Evolutionary conservation across 2,113 vertebrate genomes (phyloP).

Genomic region (Gopherus flavomarginatus): DNA sequence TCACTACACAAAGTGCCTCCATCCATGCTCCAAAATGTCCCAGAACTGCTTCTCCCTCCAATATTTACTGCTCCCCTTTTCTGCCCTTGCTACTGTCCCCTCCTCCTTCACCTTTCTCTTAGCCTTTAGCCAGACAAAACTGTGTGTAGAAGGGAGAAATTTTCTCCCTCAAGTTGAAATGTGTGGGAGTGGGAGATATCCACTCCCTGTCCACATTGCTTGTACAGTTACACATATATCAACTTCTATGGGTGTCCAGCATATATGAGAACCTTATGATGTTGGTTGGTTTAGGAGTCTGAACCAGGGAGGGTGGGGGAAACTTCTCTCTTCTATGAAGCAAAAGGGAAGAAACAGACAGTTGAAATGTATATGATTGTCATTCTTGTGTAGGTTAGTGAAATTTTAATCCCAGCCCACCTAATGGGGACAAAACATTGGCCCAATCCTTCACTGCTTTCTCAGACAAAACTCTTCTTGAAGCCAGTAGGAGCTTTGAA

Average conservation of each 20-base stretch:
- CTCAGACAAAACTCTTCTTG: neutral
- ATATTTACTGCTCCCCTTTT: neutral
- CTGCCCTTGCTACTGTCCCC: neutral
- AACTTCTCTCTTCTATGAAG: neutral
- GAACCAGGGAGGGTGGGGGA: neutral
- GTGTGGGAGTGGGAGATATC: neutral
- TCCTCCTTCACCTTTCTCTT: neutral
- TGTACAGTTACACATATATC: neutral
- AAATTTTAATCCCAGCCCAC: neutral
- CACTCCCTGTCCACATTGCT: neutral
- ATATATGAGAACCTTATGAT: neutral
- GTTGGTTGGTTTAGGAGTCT: neutral
- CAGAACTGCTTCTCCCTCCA: neutral
- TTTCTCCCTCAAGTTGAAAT: neutral
- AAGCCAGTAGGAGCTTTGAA: neutral
- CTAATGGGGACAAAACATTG: neutral
- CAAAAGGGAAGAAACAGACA: neutral
- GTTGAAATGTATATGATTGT: neutral
- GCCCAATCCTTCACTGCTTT: neutral
- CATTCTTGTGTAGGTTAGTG: neutral
- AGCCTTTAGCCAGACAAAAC: neutral
- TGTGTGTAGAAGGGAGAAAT: neutral
- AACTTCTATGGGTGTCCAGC: neutral
- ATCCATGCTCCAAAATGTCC: neutral
- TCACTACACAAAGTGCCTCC: neutral